A percentile compares a stretch with the other conserved stretches of the same genome.
Evolutionary conservation across 2,113 vertebrate genomes (phyloP).

Genomic region (Hemichromis elongatus): DNA sequence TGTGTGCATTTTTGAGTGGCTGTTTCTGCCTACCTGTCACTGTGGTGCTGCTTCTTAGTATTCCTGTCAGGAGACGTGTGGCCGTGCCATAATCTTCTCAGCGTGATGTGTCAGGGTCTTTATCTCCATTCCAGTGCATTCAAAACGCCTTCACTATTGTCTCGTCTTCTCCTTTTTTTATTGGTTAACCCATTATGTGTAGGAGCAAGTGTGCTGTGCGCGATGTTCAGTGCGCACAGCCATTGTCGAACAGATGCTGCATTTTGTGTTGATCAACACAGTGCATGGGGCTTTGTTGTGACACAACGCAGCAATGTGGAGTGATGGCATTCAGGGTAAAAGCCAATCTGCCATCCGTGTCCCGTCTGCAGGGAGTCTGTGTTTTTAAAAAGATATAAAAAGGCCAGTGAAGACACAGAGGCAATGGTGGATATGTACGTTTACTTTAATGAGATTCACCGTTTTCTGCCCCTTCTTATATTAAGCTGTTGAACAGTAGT

Average conservation of each 20-base stretch:
- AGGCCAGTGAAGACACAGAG: not conserved
- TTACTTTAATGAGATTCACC: not conserved
- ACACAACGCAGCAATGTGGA: not conserved
- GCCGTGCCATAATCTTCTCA: slow-evolving; percentile 21
- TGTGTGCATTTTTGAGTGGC: not conserved
- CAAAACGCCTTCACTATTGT: not conserved
- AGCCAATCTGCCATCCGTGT: not conserved
- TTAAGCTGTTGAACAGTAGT: not conserved
- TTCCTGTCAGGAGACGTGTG: slow-evolving; percentile 14
- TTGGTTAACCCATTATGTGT: not conserved
- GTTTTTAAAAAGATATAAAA: not conserved
- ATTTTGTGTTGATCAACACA: not conserved
- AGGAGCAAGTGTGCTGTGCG: not conserved
- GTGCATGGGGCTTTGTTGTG: slow-evolving; percentile 7
- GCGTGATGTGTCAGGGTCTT: slow-evolving; percentile 18
- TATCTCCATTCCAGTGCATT: slow-evolving; percentile 24
- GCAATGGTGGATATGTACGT: not conserved
- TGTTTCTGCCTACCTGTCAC: not conserved
- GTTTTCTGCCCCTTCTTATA: not conserved
- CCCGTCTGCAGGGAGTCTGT: not conserved
- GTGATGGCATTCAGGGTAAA: not conserved
- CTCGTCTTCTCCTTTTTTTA: not conserved
- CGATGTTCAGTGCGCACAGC: not conserved
- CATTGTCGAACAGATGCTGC: slow-evolving; percentile 1
- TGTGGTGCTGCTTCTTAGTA: not conserved